Percentiles rank a stretch among this genome's conserved stretches.
Conservation (phyloP, 2,888 invertebrate genomes). For the Oxyteleia sp. region DNA sequence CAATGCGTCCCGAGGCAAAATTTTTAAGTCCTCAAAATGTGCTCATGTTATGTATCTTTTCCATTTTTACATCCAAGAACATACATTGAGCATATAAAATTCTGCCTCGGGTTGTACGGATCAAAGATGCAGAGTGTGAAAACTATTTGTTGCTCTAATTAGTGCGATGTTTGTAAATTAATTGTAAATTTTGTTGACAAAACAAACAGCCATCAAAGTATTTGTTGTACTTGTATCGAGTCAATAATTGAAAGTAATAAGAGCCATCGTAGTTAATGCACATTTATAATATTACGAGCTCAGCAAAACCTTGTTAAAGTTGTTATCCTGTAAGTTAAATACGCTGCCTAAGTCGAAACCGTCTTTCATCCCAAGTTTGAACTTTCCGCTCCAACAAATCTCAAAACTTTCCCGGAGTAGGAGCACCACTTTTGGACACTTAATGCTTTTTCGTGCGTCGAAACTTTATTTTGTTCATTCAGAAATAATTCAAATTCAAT, state of each 20-base stretch:
- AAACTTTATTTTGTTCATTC: slow-evolving; percentile 44
- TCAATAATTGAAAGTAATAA: slow-evolving; percentile 58
- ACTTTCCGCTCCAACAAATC: slow-evolving; percentile 65
- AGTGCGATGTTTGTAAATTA: slow-evolving; percentile 1
- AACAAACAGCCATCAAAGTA: slow-evolving; percentile 4
- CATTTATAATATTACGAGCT: slow-evolving; percentile 56
- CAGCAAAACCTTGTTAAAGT: slow-evolving; percentile 61
- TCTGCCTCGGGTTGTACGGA: no score
- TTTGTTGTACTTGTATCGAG: slow-evolving; percentile 31
- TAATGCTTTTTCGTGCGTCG: slow-evolving; percentile 36
- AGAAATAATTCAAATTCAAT: slow-evolving; percentile 38
- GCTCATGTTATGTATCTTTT: no score
- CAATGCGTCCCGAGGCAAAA: no score
- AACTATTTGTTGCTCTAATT: no score
- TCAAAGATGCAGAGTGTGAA: no score
- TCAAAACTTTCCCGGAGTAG: slow-evolving; percentile 51
- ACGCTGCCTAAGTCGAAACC: slow-evolving; percentile 60
- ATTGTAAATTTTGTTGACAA: slow-evolving; percentile 4
- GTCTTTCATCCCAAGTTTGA: slow-evolving; percentile 62
- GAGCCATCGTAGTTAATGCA: slow-evolving; percentile 44
- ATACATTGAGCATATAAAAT: no score
- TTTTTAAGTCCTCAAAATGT: no score
- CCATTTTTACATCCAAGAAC: no score
- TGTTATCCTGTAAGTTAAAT: slow-evolving; percentile 61
- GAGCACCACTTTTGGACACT: slow-evolving; percentile 35